Percentiles rank a stretch among this genome's conserved stretches.
phyloP scores from a whole-genome alignment of 1,140 invertebrate species.

The Pseudoatta argentina region DNA sequence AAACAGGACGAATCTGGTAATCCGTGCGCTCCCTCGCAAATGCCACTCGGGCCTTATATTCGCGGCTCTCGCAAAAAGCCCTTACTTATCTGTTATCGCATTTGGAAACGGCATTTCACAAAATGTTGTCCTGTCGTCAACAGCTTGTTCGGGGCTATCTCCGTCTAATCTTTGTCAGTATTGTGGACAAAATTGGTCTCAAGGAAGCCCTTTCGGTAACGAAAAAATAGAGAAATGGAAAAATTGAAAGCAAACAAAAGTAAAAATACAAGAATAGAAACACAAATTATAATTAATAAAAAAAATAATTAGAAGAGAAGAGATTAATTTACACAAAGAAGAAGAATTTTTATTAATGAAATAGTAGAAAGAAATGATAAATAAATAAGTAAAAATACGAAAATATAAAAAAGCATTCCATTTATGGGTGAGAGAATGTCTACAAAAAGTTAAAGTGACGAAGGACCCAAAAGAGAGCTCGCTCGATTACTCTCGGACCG shows the following conservation, averaged over 20 bases:
- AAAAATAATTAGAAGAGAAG: neutral
- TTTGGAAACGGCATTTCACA: slow-evolving; percentile 18
- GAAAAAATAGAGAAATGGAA: neutral
- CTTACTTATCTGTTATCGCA: slow-evolving; percentile 27
- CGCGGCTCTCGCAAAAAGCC: slow-evolving; percentile 19
- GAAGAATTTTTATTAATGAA: neutral
- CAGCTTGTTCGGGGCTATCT: slow-evolving; percentile 26
- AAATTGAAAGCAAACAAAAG: neutral
- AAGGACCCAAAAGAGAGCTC: neutral
- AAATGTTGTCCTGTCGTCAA: slow-evolving; percentile 19
- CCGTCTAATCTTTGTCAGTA: neutral
- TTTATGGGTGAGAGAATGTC: neutral
- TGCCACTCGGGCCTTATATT: slow-evolving; percentile 17
- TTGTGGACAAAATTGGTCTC: neutral
- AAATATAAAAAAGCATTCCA: neutral
- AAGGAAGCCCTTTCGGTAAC: neutral
- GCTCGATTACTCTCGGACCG: neutral
- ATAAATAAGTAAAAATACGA: neutral
- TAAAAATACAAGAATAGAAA: neutral
- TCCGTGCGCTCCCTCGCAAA: slow-evolving; percentile 60
- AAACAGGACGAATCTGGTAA: slow-evolving; percentile 61
- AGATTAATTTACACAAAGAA: neutral
- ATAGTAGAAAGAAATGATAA: neutral
- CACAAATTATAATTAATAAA: neutral
- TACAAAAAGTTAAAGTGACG: neutral